phyloP scores from a whole-genome alignment of 2,113 vertebrate genomes.

The Sander lucioperca region DNA sequence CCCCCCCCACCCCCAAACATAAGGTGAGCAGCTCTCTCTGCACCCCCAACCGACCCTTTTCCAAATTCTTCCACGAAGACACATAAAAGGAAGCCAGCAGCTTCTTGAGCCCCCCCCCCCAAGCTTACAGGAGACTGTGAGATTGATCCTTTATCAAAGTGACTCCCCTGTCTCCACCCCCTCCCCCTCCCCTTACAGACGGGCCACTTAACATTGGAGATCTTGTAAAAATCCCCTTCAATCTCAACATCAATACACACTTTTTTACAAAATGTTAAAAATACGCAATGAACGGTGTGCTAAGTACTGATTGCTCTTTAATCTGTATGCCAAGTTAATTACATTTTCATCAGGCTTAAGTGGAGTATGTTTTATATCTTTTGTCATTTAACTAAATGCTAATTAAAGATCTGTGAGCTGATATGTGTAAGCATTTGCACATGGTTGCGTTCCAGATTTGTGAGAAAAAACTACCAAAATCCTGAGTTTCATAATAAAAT shows the following conservation, averaged over 20 bases:
- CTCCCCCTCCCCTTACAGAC: constrained; percentile 33
- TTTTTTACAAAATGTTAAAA: neutral
- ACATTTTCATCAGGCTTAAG: constrained; percentile 4
- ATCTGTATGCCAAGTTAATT: constrained; percentile 27
- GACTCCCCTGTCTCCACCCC: constrained; percentile 32
- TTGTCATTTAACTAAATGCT: constrained; percentile 4
- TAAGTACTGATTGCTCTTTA: constrained; percentile 13
- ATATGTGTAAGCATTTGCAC: constrained; percentile 11
- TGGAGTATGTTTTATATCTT: neutral
- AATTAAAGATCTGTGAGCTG: constrained; percentile 18
- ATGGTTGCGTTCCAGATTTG: neutral
- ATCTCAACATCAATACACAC: neutral
- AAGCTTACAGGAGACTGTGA: constrained; percentile 56
- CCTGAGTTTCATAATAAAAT: neutral
- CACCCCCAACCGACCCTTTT: constrained; percentile 6
- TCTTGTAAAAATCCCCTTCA: neutral
- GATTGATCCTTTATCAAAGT: constrained; percentile 59
- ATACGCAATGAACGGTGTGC: neutral
- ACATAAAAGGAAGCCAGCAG: constrained; percentile 45
- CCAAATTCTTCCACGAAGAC: constrained; percentile 46
- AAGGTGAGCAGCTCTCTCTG: constrained; percentile 4
- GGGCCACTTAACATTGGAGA: constrained; percentile 13
- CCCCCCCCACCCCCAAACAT: neutral
- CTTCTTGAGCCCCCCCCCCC: constrained; percentile 25
- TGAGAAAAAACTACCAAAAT: neutral